These are phyloP conservation scores for Muscicapa comitata DNA, from an alignment of 2,797 vertebrate species.

Conservation along the genomic window DNA sequence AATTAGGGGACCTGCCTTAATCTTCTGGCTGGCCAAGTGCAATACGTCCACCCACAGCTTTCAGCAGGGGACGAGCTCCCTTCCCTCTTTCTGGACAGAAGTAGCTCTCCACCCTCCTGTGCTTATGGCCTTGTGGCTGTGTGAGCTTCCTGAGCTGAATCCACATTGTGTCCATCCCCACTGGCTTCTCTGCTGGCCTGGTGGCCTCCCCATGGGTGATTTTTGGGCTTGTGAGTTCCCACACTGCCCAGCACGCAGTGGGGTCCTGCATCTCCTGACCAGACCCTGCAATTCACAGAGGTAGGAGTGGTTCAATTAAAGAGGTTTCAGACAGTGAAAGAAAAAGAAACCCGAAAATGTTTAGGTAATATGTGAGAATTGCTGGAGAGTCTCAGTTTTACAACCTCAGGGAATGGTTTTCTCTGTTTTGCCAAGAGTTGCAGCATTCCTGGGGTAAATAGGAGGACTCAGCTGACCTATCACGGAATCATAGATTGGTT, in stretches of 20 bases:
- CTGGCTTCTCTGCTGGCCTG: not conserved
- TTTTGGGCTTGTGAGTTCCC: rapidly evolving
- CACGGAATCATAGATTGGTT: not conserved
- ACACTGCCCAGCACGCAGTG: rapidly evolving
- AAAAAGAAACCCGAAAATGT: rapidly evolving
- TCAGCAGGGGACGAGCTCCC: slow-evolving; percentile 16
- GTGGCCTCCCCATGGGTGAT: rapidly evolving
- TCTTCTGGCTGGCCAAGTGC: not conserved
- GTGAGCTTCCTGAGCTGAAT: not conserved
- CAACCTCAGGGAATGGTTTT: not conserved
- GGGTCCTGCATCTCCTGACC: not conserved
- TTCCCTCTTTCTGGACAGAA: not conserved
- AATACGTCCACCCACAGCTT: not conserved
- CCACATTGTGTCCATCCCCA: not conserved
- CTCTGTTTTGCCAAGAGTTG: not conserved
- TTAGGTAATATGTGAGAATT: not conserved
- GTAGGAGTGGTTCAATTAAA: not conserved
- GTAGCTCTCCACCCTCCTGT: not conserved
- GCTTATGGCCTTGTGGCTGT: not conserved
- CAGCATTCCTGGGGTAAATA: not conserved
- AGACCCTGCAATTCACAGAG: rapidly evolving
- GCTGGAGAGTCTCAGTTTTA: not conserved
- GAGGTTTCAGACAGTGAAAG: not conserved
- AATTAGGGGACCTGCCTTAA: not conserved
- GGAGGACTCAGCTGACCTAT: not conserved